Evolutionary conservation across 1,140 invertebrate species (phyloP), one percentile per base, ranked within the genome.

Genomic region (Latrodectus geometricus): DNA sequence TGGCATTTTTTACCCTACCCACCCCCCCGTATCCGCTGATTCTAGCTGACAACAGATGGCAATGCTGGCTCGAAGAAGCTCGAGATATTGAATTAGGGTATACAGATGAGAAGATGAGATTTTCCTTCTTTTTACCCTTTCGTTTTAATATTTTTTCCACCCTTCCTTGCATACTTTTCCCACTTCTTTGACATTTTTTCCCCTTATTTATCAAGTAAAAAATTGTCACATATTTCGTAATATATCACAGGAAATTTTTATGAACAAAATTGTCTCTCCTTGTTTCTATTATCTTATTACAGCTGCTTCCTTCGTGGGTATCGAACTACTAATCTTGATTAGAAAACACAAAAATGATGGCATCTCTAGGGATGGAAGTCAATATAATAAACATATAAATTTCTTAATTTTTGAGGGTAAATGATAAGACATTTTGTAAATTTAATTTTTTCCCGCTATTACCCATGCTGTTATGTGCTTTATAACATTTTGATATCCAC

Each of bases 151-250:
- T 85, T 73, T 73, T 85, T 85, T 77, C 69, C 77, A 77, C 77
- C 65, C 83, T 85, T 77, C 70, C 77, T 85, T 85, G 83, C 75
- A 74, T 50, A 52, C 50, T 75, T 35, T 70, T 54, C 61, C 66
- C 21, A 23, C 68, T 73, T 21, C 73, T 84, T 66, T 66, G 20
- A 66, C 74, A 85, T 85, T 85, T 77, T 77, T 77, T 85, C 5
- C 35, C 61, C 83, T 85, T 85, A 85, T 85, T 85, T 85, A 74
- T 85, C 83, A 85, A 85, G 72, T 85, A 74, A 65, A 35, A 35
- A 77, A 85, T 74, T 85, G 83, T 85, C 74, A 85, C 75, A 85
- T 85, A 85, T 85, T 85, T 85, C 74, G 83, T 61, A 77, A 85
- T 85, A 85, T 77, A 85, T 85, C 83, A 85, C 48, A 50, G 49